Percentiles rank a stretch among this genome's conserved stretches.
phyloP scores from a whole-genome alignment of 2,888 invertebrate genomes.

The Lathronympha strigana region DNA sequence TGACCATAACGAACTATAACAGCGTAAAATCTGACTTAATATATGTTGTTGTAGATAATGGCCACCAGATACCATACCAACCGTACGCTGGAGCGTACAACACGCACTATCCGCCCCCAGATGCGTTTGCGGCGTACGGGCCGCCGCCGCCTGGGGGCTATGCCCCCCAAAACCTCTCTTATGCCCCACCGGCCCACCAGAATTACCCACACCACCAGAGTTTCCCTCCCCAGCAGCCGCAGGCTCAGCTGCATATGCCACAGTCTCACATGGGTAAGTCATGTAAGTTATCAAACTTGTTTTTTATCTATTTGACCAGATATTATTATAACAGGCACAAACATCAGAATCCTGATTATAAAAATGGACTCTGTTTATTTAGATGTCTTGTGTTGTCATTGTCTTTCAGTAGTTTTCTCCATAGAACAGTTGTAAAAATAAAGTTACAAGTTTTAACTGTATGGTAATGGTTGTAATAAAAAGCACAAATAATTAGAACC shows the following conservation, averaged over 20 bases:
- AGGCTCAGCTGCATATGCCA: slow-evolving; percentile 76
- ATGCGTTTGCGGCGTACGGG: slow-evolving; percentile 79
- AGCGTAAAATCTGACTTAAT: not conserved
- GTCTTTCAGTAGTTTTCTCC: too few species aligned
- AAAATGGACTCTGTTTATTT: too few species aligned
- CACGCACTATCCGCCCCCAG: slow-evolving; percentile 80
- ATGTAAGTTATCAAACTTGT: slow-evolving; percentile 43
- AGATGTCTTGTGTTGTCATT: too few species aligned
- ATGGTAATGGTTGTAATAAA: too few species aligned
- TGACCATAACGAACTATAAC: not conserved
- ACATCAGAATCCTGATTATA: too few species aligned
- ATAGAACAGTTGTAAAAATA: too few species aligned
- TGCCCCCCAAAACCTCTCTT: slow-evolving; percentile 78
- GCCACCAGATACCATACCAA: slow-evolving; percentile 81
- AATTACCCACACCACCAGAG: slow-evolving; percentile 80
- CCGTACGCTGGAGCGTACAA: slow-evolving; percentile 81
- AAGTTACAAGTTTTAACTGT: too few species aligned
- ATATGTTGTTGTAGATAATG: slow-evolving; percentile 74
- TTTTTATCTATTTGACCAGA: slow-evolving; percentile 29
- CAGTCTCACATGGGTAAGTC: slow-evolving; percentile 78
- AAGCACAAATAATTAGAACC: too few species aligned
- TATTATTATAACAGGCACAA: not conserved
- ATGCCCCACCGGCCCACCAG: slow-evolving; percentile 81
- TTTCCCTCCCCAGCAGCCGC: slow-evolving; percentile 77
- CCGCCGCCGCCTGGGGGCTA: slow-evolving; percentile 79